These are phyloP conservation scores for Neoarius graeffei DNA, from an alignment of 2,113 vertebrate species.

Conservation along the genomic window DNA sequence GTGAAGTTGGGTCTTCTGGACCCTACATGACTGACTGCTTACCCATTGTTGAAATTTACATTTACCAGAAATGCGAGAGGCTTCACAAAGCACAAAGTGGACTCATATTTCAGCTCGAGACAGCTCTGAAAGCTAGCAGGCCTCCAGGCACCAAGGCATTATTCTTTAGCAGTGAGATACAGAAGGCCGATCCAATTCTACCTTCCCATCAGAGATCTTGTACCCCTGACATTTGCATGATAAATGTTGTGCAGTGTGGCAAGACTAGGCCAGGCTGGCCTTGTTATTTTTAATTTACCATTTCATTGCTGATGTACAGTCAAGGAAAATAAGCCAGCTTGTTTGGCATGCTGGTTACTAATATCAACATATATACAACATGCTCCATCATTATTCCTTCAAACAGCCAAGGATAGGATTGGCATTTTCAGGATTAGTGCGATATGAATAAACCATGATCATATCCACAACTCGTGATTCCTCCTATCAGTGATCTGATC, in stretches of 20 bases:
- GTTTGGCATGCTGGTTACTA: neutral
- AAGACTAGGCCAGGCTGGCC: conserved; percentile 6
- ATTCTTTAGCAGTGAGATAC: conserved; percentile 24
- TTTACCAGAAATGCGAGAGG: conserved; percentile 2
- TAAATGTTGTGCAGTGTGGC: conserved; percentile 21
- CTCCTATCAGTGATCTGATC: neutral
- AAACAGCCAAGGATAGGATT: neutral
- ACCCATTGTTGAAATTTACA: neutral
- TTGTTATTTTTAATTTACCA: conserved; percentile 27
- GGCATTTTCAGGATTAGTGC: neutral
- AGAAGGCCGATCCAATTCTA: conserved; percentile 24
- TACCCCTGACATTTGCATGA: conserved; percentile 40
- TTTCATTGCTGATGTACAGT: conserved; percentile 31
- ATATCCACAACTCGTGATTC: neutral
- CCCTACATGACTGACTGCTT: conserved; percentile 10
- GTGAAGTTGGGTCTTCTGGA: neutral
- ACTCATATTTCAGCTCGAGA: conserved; percentile 31
- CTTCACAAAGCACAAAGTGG: conserved; percentile 29
- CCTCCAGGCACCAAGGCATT: conserved; percentile 25
- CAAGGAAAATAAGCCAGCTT: neutral
- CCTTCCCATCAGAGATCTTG: conserved; percentile 16
- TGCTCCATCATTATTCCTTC: neutral
- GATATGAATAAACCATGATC: neutral
- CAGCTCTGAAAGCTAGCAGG: conserved; percentile 19
- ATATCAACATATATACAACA: neutral